A percentile compares a stretch with the other conserved stretches of the same genome.
These are phyloP conservation scores for Dipodomys spectabilis DNA, from an alignment of 2,113 vertebrate genomes.

Conservation along the genomic window DNA sequence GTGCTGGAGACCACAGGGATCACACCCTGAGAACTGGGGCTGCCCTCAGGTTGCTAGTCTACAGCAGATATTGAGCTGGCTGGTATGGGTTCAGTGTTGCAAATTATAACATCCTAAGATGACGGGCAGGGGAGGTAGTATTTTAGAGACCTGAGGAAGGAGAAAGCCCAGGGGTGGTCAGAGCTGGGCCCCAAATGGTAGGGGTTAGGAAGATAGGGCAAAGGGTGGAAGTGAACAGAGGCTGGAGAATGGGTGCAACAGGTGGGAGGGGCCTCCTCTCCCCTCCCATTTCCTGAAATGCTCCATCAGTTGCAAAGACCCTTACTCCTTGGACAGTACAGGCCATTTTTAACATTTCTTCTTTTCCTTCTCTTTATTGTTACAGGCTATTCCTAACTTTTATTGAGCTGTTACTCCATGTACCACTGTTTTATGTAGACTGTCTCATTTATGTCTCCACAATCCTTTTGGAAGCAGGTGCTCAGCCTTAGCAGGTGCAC, in stretches of 20 bases:
- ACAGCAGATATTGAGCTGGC: not conserved
- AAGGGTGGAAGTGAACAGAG: not conserved
- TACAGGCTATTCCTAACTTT: not conserved
- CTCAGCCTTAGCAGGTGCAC: too few species aligned
- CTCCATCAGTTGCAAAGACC: not conserved
- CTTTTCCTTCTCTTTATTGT: not conserved
- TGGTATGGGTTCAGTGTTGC: not conserved
- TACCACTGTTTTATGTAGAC: fast-evolving
- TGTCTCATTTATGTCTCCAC: not conserved
- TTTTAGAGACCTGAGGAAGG: not conserved
- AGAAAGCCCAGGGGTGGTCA: not conserved
- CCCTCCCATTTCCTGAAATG: not conserved
- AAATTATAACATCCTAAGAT: not conserved
- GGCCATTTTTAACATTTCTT: not conserved
- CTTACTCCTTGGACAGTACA: not conserved
- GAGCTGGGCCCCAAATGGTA: not conserved
- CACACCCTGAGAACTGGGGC: not conserved
- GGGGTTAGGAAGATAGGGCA: not conserved
- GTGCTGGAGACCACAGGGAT: not conserved
- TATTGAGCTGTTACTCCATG: not conserved
- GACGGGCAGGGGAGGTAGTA: too few species aligned
- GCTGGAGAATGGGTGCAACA: not conserved
- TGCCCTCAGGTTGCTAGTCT: too few species aligned
- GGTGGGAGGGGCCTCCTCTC: too few species aligned
- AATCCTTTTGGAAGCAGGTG: not conserved